Evolutionary conservation across 2,113 vertebrate species (phyloP).

Genomic region (Gallinago paraguaiae): DNA sequence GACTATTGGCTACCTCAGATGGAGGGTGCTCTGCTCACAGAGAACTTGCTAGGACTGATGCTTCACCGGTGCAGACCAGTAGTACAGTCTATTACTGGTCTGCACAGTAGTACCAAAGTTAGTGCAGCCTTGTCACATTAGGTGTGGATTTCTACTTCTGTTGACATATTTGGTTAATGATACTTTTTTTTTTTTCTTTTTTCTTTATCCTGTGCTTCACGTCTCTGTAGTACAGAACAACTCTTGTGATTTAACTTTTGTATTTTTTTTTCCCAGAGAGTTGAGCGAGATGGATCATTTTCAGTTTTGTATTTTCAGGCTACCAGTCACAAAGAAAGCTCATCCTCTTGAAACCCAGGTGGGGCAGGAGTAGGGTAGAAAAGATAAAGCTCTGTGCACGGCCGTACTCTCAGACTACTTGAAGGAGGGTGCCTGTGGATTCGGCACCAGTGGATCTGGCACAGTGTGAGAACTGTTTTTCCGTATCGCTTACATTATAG

Average conservation of each 20-base stretch:
- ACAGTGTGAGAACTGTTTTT: conserved; percentile 31
- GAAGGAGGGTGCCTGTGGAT: background rate
- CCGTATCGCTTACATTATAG: conserved; percentile 56
- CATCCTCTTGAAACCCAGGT: background rate
- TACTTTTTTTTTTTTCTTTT: background rate
- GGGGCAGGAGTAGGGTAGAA: background rate
- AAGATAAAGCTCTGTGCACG: background rate
- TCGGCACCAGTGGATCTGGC: background rate
- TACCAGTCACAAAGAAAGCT: background rate
- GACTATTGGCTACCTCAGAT: background rate
- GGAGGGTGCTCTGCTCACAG: fast-evolving
- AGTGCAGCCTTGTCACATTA: fast-evolving
- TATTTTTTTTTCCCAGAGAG: background rate
- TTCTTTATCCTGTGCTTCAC: background rate
- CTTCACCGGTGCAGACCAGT: no score
- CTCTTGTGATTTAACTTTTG: background rate
- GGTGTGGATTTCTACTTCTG: background rate
- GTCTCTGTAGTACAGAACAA: background rate
- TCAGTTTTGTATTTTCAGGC: background rate
- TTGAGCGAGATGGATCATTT: background rate
- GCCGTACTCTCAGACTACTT: background rate
- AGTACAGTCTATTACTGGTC: no score
- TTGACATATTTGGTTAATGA: fast-evolving
- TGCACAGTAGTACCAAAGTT: background rate
- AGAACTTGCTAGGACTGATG: background rate